Evolutionary conservation across 2,113 vertebrate genomes (phyloP), one percentile per base, ranked within the genome.

Genomic region (Bufo bufo): DNA sequence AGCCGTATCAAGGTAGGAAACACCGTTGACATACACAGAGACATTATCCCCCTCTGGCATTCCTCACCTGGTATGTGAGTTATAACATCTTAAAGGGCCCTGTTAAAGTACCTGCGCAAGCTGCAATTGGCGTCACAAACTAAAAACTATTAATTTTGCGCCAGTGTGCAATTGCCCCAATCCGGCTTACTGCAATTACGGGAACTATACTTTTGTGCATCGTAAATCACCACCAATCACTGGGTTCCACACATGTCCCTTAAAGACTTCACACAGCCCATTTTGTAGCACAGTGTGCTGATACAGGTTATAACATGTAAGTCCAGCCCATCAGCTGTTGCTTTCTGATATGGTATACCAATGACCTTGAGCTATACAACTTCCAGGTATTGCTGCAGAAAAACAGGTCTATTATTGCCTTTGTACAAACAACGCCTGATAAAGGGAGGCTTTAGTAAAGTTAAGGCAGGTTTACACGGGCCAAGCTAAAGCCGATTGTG

Each of bases 371-470:
- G 7, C 50, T 75, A 20, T 75, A 80, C 52, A 12, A 23, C 52
- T 80, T 80, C 77, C 54, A 80, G 77, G 54, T 80, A 80, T 80
- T 80, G 1, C 77, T 58, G 77, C 77, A 80, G 77, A 58, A 80
- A 78, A 80, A 80, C 77, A 78, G 11, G 43, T 13, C 77, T 80
- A 80, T 80, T 59, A 80, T 80, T 80, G 50, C 13, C 54, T 58
- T 59, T 14, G 17, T 54, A 80, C 23, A 58, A 80, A 80, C 52
- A 79, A 33, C 77, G 23, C 5, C 52, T 80, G 77, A 80, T 56
- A 80, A 80, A 80, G 54, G 17, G 14, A 58, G 58, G 20, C 11
- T 4, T 10, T 49, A 6, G 75, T 52, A n/a, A 52, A 77, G 7
- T 50, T 74, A 49, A 3, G 13, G 33, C 33, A 33, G 33, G 33